These are phyloP conservation scores for Callaeas wilsoni DNA, from an alignment of 2,113 vertebrate species.

Conservation along the genomic window DNA sequence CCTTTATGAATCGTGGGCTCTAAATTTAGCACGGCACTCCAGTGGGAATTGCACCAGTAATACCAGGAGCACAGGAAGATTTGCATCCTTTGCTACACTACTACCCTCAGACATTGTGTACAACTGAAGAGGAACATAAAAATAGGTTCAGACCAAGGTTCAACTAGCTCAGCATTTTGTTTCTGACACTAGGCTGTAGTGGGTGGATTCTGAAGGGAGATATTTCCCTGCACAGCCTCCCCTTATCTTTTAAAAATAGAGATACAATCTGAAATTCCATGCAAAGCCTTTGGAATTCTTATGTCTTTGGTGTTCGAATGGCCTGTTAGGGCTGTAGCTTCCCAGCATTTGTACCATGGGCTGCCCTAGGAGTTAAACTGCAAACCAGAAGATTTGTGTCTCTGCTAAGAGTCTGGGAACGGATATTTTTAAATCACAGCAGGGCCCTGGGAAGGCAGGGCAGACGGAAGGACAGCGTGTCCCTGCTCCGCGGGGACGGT, in stretches of 20 bases:
- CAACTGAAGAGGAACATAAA: background rate
- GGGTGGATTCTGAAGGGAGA: background rate
- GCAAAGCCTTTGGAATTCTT: background rate
- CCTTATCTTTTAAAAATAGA: background rate
- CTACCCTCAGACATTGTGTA: background rate
- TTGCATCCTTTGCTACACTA: background rate
- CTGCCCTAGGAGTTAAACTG: background rate
- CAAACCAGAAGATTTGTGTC: background rate
- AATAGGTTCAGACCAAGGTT: background rate
- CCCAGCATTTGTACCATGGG: background rate
- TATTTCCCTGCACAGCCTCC: background rate
- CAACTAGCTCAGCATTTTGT: background rate
- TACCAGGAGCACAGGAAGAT: background rate
- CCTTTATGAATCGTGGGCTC: background rate
- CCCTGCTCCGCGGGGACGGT: fast-evolving
- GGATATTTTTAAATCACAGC: constrained; percentile 1
- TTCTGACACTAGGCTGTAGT: background rate
- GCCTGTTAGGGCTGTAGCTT: background rate
- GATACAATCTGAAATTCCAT: background rate
- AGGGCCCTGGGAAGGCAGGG: background rate
- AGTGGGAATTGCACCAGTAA: background rate
- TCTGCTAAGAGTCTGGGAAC: background rate
- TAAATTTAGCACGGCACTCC: background rate
- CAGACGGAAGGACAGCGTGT: fast-evolving
- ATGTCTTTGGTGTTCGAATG: background rate